Evolutionary conservation across 2,797 vertebrate species (phyloP).

Genomic region (Tokudaia muenninki): DNA sequence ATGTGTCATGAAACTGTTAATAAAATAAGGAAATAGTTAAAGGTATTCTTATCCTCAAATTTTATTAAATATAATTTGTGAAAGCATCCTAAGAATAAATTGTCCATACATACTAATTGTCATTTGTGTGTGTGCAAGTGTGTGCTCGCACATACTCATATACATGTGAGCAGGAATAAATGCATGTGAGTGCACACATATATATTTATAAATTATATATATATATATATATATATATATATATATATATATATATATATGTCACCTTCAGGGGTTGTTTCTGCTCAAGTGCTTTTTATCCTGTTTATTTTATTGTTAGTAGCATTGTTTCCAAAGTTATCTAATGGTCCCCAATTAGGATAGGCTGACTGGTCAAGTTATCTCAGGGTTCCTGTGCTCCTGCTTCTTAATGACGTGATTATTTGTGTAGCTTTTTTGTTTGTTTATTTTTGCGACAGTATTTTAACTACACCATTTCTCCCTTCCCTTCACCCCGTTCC

Average conservation of each 20-base stretch:
- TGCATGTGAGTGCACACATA: neutral
- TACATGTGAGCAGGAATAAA: neutral
- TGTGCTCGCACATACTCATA: neutral
- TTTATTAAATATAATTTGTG: conserved; percentile 12
- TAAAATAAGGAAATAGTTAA: neutral
- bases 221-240: neutral
- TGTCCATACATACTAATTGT: neutral
- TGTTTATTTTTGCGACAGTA: neutral
- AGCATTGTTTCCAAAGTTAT: neutral
- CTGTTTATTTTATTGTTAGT: neutral
- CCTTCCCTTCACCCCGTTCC: neutral
- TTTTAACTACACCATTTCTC: neutral
- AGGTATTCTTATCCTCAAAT: neutral
- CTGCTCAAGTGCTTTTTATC: neutral
- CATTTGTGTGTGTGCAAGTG: neutral
- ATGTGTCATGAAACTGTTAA: neutral
- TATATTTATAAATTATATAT: no score
- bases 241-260: neutral
- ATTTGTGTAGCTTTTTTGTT: neutral
- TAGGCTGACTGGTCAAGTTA: neutral
- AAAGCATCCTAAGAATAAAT: neutral
- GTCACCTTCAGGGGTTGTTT: neutral
- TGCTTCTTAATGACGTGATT: neutral
- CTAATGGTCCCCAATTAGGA: neutral
- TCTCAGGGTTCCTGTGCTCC: neutral